Evolutionary conservation across 2,113 vertebrate species (phyloP).

Genomic region (Murina feae): DNA sequence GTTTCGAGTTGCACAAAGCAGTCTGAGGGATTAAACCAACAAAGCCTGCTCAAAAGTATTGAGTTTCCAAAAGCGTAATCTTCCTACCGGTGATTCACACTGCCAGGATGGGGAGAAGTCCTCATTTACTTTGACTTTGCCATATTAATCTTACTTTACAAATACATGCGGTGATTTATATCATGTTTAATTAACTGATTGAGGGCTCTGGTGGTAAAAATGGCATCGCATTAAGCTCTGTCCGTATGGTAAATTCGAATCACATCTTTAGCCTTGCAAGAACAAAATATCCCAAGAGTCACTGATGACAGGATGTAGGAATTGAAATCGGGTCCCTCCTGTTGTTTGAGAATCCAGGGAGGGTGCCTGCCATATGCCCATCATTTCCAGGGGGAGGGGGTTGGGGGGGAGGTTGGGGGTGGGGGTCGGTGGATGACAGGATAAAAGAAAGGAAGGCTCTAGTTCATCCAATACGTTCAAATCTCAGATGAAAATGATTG

Average conservation of each 20-base stretch:
- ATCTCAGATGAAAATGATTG: constrained; percentile 88
- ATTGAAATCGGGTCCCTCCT: constrained; percentile 89
- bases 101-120: constrained; percentile 78
- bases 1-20: constrained; percentile 84
- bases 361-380: constrained; percentile 96
- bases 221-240: constrained; percentile 83
- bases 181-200: constrained; percentile 91
- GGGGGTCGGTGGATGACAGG: constrained; percentile 87
- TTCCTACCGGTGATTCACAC: constrained; percentile 79
- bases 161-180: constrained; percentile 85
- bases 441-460: constrained; percentile 90
- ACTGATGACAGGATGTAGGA: constrained; percentile 91
- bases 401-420: constrained; percentile 45
- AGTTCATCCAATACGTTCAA: constrained; percentile 94
- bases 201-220: constrained; percentile 85
- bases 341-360: constrained; percentile 90
- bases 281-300: constrained; percentile 87
- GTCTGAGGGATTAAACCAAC: constrained; percentile 86
- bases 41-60: constrained; percentile 86
- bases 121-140: constrained; percentile 80
- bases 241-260: constrained; percentile 87
- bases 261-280: constrained; percentile 86
- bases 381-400: constrained; percentile 85
- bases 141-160: constrained; percentile 87
- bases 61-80: constrained; percentile 86